Percentiles rank a stretch among this genome's conserved stretches.
Conservation (phyloP, 2,113 vertebrate species). For the Melanerpes formicivorus region DNA sequence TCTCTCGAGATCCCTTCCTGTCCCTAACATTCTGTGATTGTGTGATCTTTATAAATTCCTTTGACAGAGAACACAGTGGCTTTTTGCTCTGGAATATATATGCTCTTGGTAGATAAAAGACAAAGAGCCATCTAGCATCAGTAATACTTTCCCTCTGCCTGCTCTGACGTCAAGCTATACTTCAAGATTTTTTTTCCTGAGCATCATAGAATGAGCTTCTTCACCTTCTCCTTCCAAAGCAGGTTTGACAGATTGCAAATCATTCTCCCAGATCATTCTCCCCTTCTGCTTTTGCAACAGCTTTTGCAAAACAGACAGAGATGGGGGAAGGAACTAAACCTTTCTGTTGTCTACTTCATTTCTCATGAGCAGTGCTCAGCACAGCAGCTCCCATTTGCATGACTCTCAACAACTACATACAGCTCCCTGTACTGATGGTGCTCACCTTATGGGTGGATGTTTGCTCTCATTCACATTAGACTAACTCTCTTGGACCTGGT, state of each 20-base stretch:
- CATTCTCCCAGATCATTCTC: background rate
- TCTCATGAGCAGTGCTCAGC: background rate
- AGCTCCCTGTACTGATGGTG: rapidly evolving
- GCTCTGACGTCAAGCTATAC: background rate
- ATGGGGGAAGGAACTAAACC: background rate
- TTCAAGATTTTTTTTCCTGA: background rate
- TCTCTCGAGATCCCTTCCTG: too few relatives aligned
- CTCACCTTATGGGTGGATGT: background rate
- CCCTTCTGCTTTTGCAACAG: background rate
- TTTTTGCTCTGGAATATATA: background rate
- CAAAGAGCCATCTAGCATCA: background rate
- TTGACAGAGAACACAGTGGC: background rate
- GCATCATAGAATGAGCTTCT: background rate
- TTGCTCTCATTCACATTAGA: background rate
- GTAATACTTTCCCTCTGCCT: background rate
- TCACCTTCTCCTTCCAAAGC: background rate
- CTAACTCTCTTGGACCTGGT: background rate
- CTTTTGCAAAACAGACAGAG: background rate
- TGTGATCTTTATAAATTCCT: background rate
- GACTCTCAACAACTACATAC: background rate
- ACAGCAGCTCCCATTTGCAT: background rate
- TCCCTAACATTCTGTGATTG: too few relatives aligned
- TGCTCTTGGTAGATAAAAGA: background rate
- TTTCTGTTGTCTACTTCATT: background rate
- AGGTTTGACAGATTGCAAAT: background rate